Evolutionary conservation across 2,113 vertebrate species (phyloP).

Genomic region (Balaeniceps rex): DNA sequence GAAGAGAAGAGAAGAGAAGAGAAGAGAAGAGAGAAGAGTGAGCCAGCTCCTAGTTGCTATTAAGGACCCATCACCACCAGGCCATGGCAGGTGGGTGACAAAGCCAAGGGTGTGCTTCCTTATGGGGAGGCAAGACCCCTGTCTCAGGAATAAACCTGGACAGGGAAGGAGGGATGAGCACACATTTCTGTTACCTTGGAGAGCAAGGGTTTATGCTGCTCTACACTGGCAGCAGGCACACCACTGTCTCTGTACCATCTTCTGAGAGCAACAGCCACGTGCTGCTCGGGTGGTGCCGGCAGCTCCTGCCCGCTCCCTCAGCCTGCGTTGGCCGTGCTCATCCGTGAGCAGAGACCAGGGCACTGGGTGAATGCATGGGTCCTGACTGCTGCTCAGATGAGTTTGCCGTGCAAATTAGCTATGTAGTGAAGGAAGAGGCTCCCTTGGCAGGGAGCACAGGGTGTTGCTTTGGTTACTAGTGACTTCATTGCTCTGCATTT

Average conservation of each 20-base stretch:
- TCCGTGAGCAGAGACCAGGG: background rate
- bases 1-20: too few species aligned
- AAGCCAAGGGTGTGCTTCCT: background rate
- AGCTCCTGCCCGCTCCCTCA: background rate
- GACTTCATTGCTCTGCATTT: background rate
- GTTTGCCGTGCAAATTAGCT: background rate
- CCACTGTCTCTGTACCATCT: background rate
- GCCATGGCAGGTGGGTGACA: background rate
- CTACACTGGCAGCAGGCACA: background rate
- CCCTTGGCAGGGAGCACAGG: background rate
- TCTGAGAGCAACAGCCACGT: background rate
- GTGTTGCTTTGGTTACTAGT: background rate
- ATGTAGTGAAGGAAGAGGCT: background rate
- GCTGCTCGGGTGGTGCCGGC: fast-evolving
- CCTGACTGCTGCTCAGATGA: background rate
- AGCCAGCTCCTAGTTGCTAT: background rate
- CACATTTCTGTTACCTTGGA: background rate
- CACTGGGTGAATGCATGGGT: background rate
- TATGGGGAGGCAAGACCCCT: background rate
- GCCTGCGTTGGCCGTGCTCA: fast-evolving
- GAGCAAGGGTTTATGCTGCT: background rate
- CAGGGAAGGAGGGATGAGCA: background rate
- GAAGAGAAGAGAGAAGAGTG: too few species aligned
- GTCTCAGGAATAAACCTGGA: background rate
- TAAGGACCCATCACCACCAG: background rate